phyloP scores from a whole-genome alignment of 2,113 vertebrate genomes.

The Quiscalus mexicanus region DNA sequence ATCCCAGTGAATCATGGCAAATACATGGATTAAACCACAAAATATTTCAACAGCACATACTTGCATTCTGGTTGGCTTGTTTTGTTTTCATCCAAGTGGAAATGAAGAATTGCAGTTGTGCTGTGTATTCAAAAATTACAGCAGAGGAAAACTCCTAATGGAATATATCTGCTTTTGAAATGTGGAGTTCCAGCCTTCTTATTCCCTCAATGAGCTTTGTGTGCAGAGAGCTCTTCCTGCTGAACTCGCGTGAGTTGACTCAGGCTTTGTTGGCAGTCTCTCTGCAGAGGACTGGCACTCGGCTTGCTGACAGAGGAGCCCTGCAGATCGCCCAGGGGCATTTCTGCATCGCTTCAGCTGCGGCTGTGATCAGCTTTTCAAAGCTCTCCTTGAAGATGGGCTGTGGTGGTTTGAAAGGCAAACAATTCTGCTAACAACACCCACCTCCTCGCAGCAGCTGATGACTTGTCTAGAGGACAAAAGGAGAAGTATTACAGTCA shows the following conservation, averaged over 20 bases:
- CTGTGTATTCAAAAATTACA: conserved; percentile 46
- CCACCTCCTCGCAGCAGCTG: not conserved
- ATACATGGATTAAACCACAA: not conserved
- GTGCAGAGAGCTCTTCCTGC: conserved; percentile 55
- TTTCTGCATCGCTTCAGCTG: conserved; percentile 31
- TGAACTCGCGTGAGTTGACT: conserved; percentile 56
- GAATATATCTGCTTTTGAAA: conserved; percentile 53
- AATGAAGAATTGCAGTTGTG: not conserved
- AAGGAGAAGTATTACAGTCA: not conserved
- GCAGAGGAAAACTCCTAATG: conserved; percentile 32
- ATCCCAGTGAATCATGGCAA: not conserved
- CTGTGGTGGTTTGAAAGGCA: conserved; percentile 28
- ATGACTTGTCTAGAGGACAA: not conserved
- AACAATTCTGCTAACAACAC: not conserved
- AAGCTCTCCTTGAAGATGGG: conserved; percentile 10
- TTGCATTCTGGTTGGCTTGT: not conserved
- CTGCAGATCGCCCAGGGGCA: conserved; percentile 71
- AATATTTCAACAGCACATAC: not conserved
- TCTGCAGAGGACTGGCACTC: conserved; percentile 54
- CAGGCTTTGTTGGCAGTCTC: conserved; percentile 63
- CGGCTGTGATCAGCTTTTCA: conserved; percentile 12
- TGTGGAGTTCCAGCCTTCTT: not conserved
- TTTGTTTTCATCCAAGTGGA: not conserved
- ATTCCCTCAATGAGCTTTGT: conserved; percentile 28
- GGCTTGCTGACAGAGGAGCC: conserved; percentile 72